Evolutionary conservation across 1,140 invertebrate genomes (phyloP), one percentile per base, ranked within the genome.

Genomic region (Hycleus cichorii): DNA sequence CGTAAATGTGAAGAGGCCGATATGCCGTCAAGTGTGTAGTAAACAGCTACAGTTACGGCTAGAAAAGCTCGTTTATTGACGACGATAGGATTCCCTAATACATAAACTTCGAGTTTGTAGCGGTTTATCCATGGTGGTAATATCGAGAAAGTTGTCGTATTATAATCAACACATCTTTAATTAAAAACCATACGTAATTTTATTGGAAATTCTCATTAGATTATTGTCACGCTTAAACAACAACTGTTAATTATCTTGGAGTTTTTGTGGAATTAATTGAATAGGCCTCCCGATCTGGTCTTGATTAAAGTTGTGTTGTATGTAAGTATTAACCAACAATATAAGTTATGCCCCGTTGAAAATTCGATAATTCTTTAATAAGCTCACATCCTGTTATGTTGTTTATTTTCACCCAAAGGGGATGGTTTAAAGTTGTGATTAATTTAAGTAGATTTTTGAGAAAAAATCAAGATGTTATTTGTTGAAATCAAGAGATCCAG

Each of bases 321-420:
- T 18, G 18, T 18, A 18, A 18, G 18, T 18, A 2, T 18, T 47
- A 25, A 44, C 12, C 43, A 52, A 52, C 43, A 49, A 47, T 47
- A 58, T 52, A 64, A 58, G 57, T 63, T 65, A 58, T 32, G 32
- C 4, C 32, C 32, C 64, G 64, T 65, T 63, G 64, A 65, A 65
- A 65, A 65, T 65, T 65, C 63, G 64, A 63, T 65, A 65, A 65
- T 65, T 60, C 61, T 25, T 59, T 65, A 65, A 65, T 63, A 60
- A 65, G 64, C 64, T 42, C 51, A 60, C 58, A 65, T 65, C 64
- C 64, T 63, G 64, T 51, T 39, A 49, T 52, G 55, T 60, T n/a
- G 11, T 42, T 11, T 42, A 32, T 32, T 32, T 32, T 4, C 32
- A 32, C 32, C 32, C 32, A 32, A 32, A 32, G 32, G 32, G 7